A percentile compares a stretch with the other conserved stretches of the same genome.
Conservation (phyloP, 1,140 invertebrate genomes). For the Drosophila persimilis region DNA sequence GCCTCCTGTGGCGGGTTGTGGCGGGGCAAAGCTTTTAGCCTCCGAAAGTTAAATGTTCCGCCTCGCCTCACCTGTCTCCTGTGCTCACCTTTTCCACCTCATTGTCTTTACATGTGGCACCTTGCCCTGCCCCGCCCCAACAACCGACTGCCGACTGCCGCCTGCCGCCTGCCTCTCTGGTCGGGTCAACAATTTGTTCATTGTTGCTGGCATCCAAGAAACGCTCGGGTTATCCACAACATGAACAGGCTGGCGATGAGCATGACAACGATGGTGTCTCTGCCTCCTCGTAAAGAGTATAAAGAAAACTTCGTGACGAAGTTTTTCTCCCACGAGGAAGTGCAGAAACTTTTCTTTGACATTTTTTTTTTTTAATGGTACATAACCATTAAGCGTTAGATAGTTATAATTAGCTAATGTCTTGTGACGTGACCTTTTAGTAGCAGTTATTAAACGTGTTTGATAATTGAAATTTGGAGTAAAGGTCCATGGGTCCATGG, state of each 20-base stretch:
- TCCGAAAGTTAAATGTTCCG: conserved; percentile 57
- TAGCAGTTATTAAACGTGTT: background rate
- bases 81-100: conserved; percentile 34
- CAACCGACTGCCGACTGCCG: conserved; percentile 15
- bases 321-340: conserved; percentile 43
- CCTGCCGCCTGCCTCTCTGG: conserved; percentile 29
- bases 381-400: conserved; percentile 51
- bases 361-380: conserved; percentile 30
- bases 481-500: too few relatives aligned
- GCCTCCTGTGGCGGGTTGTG: conserved; percentile 42
- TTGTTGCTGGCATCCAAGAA: conserved; percentile 66
- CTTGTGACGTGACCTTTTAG: conserved; percentile 40
- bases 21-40: conserved; percentile 70
- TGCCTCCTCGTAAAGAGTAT: conserved; percentile 26
- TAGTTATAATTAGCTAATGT: conserved; percentile 56
- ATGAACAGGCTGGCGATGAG: background rate
- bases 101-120: conserved; percentile 55
- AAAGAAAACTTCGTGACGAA: conserved; percentile 34
- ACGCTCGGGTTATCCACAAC: conserved; percentile 57
- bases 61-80: conserved; percentile 23
- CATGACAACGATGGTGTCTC: conserved; percentile 46
- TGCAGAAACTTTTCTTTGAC: conserved; percentile 31
- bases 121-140: conserved; percentile 7
- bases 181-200: conserved; percentile 74
- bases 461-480: background rate